Base-by-base conservation (phyloP, 2,797 vertebrate genomes). In the Neosalanx taihuensis region DNA sequence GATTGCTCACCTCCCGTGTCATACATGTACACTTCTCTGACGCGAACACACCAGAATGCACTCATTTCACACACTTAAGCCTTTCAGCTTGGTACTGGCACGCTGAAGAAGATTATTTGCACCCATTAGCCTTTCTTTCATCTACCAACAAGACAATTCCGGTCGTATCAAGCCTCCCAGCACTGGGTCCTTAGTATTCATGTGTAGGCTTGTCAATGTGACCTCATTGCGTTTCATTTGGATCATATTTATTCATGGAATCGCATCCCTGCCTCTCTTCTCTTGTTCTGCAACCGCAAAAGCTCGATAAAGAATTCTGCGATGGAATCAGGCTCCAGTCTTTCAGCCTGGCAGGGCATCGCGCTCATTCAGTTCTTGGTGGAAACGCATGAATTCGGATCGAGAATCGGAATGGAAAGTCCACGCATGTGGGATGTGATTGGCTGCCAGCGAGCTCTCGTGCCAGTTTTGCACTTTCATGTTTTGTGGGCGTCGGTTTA, bases 161-260 rank as follows among this genome's bases (percentile, higher is more conserved):
- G 13, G 1, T 12, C 12, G 31, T 6, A 35, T 33, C 29, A 63
- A 4, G 4, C 3, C 30, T 18, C 10, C 10, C 9, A 18, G 61
- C 33, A 18, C n/a, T 15, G 4, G 18, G 17, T 66, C 12, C 17
- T 74, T 65, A 72, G 62, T 74, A 72, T 78, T 72, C 77, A 70
- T 59, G 58, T 37, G 49, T 12, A 51, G 35, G 12, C 57, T 7
- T 26, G 13, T 72, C 63, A 72, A 79, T 64, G 77, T 72, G 49
- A 79, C 71, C 63, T 20, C 26, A 41, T 20, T 37, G 63, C 9
- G 10, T 64, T 23, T 64, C 33, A 64, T 64, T 64, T 41, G 26
- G 10, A 69, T 69, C 31, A 35, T 69, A 41, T 59, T 59, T 33
- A 58, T 69, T 69, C 67, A 69, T 33, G 3, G 58, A 6, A 1